phyloP scores from a whole-genome alignment of 2,888 invertebrate genomes.

The Synergus umbraculus region DNA sequence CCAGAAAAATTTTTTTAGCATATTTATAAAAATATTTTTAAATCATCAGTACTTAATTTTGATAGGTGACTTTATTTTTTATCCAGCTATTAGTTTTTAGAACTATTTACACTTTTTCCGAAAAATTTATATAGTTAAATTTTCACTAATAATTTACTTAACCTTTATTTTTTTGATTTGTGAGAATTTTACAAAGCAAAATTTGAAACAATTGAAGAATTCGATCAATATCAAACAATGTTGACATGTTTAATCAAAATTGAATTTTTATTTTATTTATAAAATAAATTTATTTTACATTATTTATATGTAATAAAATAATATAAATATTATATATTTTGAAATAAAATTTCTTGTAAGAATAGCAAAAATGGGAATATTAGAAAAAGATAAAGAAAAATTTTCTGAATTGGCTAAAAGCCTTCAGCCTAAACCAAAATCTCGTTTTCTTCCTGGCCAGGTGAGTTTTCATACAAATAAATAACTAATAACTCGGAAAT shows the following conservation, averaged over 20 bases:
- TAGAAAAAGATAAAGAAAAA: slow-evolving; percentile 15
- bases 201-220: slow-evolving; percentile 20
- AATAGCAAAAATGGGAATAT: slow-evolving; percentile 34
- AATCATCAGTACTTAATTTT: neutral
- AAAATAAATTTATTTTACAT: neutral
- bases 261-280: neutral
- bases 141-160: slow-evolving; percentile 1
- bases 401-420: slow-evolving; percentile 34
- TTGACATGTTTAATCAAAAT: slow-evolving; percentile 2
- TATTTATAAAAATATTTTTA: neutral
- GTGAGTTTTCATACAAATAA: slow-evolving; percentile 42
- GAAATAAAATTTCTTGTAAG: neutral
- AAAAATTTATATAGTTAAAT: neutral
- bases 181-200: neutral
- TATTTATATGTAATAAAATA: neutral
- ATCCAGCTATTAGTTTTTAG: neutral
- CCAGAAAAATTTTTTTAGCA: neutral
- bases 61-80: neutral
- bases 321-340: neutral
- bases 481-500: neutral
- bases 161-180: neutral
- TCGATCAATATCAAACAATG: neutral
- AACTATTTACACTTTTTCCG: neutral
- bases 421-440: slow-evolving; percentile 47
- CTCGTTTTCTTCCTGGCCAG: slow-evolving; percentile 55